Evolutionary conservation across 2,113 vertebrate genomes (phyloP), one percentile per base, ranked within the genome.

Genomic region (Promerops cafer): DNA sequence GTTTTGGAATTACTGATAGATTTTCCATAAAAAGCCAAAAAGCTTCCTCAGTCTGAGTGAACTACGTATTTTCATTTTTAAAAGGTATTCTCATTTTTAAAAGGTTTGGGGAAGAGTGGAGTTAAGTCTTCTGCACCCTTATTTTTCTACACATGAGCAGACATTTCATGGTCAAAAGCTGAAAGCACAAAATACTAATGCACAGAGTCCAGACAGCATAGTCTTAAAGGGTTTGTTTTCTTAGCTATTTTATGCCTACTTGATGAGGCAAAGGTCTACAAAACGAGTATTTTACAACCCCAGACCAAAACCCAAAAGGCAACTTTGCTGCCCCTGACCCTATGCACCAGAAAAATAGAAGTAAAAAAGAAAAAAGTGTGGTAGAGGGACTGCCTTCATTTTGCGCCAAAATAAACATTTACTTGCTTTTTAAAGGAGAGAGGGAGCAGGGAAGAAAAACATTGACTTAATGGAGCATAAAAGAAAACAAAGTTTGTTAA

Each of bases 351-450:
- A 16, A 22, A 69, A 68, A 60, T 13, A 56, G 7, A 28, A 28
- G 8, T 12, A 15, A 44, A 26, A 40, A 40, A 45, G 40, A 50
- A 78, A 59, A 31, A 40, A 22, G 1, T 3, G 4, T 52, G 15
- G 24, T 26, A 47, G 26, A 81, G 13, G 4, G 6, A 26, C 14
- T 92, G 35, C 52, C 53, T 88, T 90, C 54, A 56, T 90, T 94
- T 87, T 85, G n/a, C 33, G 89, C 72, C 89, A 92, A 63, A 78
- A 85, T 69, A 90, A 90, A 90, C 70, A 83, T 54, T 93, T 80
- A 50, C 50, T 90, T 86, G 20, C 8, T 66, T 95, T 90, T 86
- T 59, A 69, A 65, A 66, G 26, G 12, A 60, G 16, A 57, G 50
- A 57, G 14, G 10, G 53, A 56, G 63, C 24, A 81, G 28, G 13